Percentiles rank a stretch among this genome's conserved stretches.
phyloP scores from a whole-genome alignment of 2,113 vertebrate genomes.

The Hyaena hyaena region DNA sequence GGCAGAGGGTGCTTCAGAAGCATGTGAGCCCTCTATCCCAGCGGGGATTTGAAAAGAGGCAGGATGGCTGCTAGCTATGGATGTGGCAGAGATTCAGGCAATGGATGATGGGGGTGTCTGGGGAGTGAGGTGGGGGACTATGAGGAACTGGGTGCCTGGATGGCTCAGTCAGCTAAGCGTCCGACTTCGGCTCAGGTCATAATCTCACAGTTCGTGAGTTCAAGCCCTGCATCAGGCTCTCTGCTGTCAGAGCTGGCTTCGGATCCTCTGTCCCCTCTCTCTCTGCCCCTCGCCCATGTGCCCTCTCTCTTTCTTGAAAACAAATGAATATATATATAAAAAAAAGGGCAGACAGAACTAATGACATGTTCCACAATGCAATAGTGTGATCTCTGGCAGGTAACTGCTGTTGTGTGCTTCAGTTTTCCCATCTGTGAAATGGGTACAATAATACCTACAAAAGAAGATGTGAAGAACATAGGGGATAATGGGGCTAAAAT shows the following conservation, averaged over 20 bases:
- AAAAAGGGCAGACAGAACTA: neutral
- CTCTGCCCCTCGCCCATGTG: too few species aligned
- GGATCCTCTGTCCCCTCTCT: too few species aligned
- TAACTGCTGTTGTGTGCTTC: neutral
- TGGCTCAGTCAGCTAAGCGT: too few species aligned
- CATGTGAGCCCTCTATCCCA: neutral
- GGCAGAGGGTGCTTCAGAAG: neutral
- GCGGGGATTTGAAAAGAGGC: neutral
- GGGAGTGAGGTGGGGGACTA: neutral
- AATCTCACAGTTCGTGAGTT: too few species aligned
- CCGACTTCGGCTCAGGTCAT: too few species aligned
- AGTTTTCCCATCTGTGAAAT: conserved; percentile 10
- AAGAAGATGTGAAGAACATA: neutral
- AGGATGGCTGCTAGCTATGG: neutral
- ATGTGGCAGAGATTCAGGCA: neutral
- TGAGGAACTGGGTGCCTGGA: neutral
- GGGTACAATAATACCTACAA: neutral
- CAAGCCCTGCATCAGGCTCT: too few species aligned
- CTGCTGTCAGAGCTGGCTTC: too few species aligned
- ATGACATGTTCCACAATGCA: neutral
- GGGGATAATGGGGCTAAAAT: neutral
- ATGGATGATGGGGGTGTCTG: neutral
- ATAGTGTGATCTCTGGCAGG: neutral
- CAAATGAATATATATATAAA: too few species aligned
- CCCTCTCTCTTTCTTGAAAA: too few species aligned